Conservation (phyloP, 2,797 vertebrate species). For the Diplodus puntazzo region DNA sequence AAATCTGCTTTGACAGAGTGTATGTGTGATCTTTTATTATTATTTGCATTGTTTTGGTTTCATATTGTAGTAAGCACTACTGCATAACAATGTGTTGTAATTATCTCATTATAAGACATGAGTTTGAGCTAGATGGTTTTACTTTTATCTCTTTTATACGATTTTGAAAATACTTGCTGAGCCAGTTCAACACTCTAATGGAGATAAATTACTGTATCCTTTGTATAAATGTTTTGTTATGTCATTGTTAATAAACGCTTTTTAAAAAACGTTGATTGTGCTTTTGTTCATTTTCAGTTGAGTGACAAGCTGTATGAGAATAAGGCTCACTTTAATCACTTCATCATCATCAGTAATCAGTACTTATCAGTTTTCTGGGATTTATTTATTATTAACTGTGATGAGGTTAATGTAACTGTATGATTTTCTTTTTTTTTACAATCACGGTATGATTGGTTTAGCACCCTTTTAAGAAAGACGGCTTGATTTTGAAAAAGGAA, state of each 20-base stretch:
- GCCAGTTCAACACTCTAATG: constrained; percentile 23
- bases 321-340: background rate
- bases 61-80: constrained; percentile 36
- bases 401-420: background rate
- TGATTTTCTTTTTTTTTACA: background rate
- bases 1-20: constrained; percentile 4
- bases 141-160: constrained; percentile 17
- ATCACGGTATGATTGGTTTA: background rate
- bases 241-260: constrained; percentile 57
- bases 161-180: constrained; percentile 39
- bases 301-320: background rate
- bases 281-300: constrained; percentile 13
- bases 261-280: background rate
- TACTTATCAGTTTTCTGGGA: background rate
- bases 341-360: no score
- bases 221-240: constrained; percentile 28
- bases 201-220: background rate
- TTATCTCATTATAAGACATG: background rate
- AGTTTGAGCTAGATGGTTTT: constrained; percentile 18
- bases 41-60: constrained; percentile 15
- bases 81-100: background rate
- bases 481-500: constrained; percentile 8
- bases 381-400: background rate
- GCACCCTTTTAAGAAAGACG: background rate
- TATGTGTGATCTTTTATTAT: background rate